Conservation (phyloP, 1,140 invertebrate genomes). For the Melanaphis sacchari region DNA sequence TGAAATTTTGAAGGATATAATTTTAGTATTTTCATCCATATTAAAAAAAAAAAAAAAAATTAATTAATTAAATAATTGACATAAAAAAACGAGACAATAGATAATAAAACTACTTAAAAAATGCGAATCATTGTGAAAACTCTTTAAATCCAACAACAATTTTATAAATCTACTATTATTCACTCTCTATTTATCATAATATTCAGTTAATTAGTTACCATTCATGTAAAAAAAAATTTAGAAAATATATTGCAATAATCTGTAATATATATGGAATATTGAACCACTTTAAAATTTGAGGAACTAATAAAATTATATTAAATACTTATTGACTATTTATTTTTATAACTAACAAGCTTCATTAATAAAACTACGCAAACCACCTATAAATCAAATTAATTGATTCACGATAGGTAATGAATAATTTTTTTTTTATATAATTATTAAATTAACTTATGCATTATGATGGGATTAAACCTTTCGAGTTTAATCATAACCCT, state of each 20-base stretch:
- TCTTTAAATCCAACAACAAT: background rate
- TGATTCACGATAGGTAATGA: background rate
- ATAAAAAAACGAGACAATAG: too few species aligned
- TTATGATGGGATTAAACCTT: background rate
- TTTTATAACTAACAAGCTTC: too few species aligned
- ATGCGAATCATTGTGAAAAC: background rate
- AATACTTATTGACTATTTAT: background rate
- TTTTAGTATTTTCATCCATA: background rate
- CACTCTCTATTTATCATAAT: background rate
- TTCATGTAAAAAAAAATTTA: too few species aligned
- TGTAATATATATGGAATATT: background rate
- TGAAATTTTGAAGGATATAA: background rate
- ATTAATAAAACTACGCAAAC: background rate
- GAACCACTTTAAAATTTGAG: background rate
- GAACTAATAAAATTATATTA: background rate
- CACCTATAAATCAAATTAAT: background rate
- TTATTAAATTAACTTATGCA: background rate
- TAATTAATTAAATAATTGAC: too few species aligned
- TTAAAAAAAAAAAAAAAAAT: too few species aligned
- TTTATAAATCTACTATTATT: background rate
- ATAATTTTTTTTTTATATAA: background rate
- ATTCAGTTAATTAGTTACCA: background rate
- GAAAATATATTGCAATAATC: too few species aligned
- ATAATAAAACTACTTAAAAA: background rate
- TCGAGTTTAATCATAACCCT: slow-evolving; percentile 10